Evolutionary conservation across 2,113 vertebrate species (phyloP), one percentile per base, ranked within the genome.

Genomic region (Nibea albiflora): DNA sequence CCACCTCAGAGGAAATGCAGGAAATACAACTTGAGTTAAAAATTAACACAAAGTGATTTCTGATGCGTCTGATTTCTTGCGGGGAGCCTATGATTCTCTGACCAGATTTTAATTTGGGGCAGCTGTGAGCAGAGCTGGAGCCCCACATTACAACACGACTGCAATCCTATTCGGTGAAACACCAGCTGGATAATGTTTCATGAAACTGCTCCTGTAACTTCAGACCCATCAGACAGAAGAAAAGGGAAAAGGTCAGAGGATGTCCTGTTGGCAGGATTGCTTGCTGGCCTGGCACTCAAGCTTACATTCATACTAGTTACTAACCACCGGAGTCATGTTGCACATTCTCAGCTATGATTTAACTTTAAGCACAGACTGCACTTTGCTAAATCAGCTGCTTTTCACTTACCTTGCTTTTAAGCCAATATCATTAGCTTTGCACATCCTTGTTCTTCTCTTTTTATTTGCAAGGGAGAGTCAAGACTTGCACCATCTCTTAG

Each of bases 21-120:
- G 62, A 50, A 81, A 73, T 68, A 60, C 62, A 61, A 31, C 20
- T 71, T 24, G 28, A 77, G 69, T 86, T 61, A 85, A 82, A 83
- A 64, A 71, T 80, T 73, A 80, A 88, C 31, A 11, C 28, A 3
- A 0, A 72, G 19, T 46, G 60, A 71, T 50, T 87, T 68, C 58
- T 63, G 75, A 63, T 70, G 6, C 35, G 8, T 54, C 24, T 49
- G 60, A 31, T 65, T 83, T 68, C 26, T 64, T 44, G 57, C 14
- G 0, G 54, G 63, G 58, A 31, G 28, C 47, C 75, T 58, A 39
- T 82, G 58, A 76, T 78, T 80, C 9, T 53, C 62, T 70, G 46
- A 69, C 20, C 24, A 28, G 22, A 61, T 67, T 47, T 75, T 71
- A 52, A 64, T 66, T 57, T 66, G 52, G 46, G 56, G 57, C 53